Conservation (phyloP, 2,113 vertebrate genomes). For the Ochotona princeps region DNA sequence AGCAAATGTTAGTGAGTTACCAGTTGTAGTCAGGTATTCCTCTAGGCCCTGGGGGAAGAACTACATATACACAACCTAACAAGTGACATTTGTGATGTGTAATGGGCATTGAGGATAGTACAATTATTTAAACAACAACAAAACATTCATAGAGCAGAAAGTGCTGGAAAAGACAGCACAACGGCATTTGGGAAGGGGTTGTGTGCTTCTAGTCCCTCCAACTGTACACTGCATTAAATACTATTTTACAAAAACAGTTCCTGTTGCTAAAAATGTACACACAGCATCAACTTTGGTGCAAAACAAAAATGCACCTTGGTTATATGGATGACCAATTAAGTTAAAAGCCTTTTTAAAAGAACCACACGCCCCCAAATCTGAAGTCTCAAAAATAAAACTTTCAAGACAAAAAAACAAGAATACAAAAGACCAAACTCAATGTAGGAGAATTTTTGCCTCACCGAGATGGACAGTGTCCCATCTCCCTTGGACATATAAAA, state of each 20-base stretch:
- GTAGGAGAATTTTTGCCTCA: not conserved
- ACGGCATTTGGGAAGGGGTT: constrained; percentile 42
- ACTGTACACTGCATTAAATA: constrained; percentile 52
- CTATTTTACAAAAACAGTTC: constrained; percentile 45
- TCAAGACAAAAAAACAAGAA: constrained; percentile 61
- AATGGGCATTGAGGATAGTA: rapidly evolving
- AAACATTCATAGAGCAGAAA: constrained; percentile 29
- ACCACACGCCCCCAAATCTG: constrained; percentile 49
- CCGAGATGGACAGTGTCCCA: constrained; percentile 5
- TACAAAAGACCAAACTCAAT: constrained; percentile 21
- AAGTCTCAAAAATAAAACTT: constrained; percentile 57
- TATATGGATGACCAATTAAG: constrained; percentile 39
- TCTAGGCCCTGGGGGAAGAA: not conserved
- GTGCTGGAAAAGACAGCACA: constrained; percentile 22
- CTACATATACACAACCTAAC: not conserved
- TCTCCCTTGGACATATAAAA: not conserved
- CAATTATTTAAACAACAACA: constrained; percentile 31
- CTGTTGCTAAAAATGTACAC: constrained; percentile 60
- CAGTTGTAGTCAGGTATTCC: not conserved
- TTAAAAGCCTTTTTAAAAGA: constrained; percentile 66
- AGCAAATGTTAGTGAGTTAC: not conserved
- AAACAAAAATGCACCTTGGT: constrained; percentile 41
- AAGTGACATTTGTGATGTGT: not conserved
- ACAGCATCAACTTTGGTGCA: constrained; percentile 46
- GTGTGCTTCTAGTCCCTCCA: constrained; percentile 28